Percentiles rank a stretch among this genome's conserved stretches.
These are phyloP conservation scores for Falco cherrug DNA, from an alignment of 2,797 vertebrate species.

Conservation along the genomic window DNA sequence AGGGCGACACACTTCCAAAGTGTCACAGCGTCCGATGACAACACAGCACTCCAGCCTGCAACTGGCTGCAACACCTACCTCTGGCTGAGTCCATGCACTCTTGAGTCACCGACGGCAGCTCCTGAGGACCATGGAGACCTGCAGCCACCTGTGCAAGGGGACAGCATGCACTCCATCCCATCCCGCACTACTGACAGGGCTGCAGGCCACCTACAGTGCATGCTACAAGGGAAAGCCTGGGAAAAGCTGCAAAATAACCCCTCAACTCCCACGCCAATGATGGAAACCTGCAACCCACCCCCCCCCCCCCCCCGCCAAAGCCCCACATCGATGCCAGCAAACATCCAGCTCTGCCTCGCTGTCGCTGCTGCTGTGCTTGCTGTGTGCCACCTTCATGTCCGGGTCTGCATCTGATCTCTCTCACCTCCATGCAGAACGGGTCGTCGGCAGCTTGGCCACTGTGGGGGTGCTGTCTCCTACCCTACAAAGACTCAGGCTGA, in stretches of 20 bases:
- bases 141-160: rapidly evolving
- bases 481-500: conserved; percentile 70
- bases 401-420: rapidly evolving
- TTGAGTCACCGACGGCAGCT: rapidly evolving
- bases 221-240: not conserved
- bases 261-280: not conserved
- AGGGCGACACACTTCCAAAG: rapidly evolving
- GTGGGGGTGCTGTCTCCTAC: conserved; percentile 62
- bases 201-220: not conserved
- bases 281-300: not conserved
- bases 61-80: not conserved
- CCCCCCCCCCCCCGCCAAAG: not conserved
- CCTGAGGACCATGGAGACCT: not conserved
- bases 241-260: not conserved
- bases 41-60: rapidly evolving
- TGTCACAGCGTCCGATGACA: rapidly evolving
- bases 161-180: rapidly evolving
- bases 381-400: rapidly evolving
- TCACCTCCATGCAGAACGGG: not conserved
- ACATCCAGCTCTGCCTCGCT: not conserved
- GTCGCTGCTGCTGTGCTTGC: rapidly evolving
- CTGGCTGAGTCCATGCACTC: rapidly evolving
- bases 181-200: rapidly evolving
- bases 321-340: rapidly evolving
- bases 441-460: not conserved